Evolutionary conservation across 1,140 invertebrate species (phyloP).

Genomic region (Drosophila suzukii): DNA sequence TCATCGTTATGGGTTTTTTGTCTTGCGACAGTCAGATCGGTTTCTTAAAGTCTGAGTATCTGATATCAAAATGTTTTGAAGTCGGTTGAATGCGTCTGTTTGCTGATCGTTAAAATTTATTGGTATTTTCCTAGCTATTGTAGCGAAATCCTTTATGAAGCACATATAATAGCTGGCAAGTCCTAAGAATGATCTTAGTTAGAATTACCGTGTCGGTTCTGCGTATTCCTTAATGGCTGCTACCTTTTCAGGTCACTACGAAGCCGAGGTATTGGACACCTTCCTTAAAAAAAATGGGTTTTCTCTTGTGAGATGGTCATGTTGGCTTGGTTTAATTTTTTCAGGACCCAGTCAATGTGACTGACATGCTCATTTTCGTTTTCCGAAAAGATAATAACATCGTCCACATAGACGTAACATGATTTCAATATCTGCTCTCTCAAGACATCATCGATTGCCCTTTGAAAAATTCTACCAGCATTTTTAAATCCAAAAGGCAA

Average conservation of each 20-base stretch:
- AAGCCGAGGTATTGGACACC: constrained; percentile 2
- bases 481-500: too few species aligned
- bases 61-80: neutral
- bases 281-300: neutral
- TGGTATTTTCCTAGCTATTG: too few species aligned
- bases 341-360: too few species aligned
- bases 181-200: neutral
- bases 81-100: too few species aligned
- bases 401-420: neutral
- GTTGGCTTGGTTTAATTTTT: neutral
- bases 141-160: too few species aligned
- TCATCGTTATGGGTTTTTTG: neutral
- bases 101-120: too few species aligned
- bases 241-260: neutral
- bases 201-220: neutral
- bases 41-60: neutral
- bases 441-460: neutral
- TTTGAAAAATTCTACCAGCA: neutral
- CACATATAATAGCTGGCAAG: neutral
- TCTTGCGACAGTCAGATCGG: neutral
- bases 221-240: constrained; percentile 1
- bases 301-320: too few species aligned
- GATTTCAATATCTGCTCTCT: neutral
- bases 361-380: constrained; percentile 1
- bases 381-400: neutral